phyloP scores from a whole-genome alignment of 2,888 invertebrate species.

The Eilema depressum region DNA sequence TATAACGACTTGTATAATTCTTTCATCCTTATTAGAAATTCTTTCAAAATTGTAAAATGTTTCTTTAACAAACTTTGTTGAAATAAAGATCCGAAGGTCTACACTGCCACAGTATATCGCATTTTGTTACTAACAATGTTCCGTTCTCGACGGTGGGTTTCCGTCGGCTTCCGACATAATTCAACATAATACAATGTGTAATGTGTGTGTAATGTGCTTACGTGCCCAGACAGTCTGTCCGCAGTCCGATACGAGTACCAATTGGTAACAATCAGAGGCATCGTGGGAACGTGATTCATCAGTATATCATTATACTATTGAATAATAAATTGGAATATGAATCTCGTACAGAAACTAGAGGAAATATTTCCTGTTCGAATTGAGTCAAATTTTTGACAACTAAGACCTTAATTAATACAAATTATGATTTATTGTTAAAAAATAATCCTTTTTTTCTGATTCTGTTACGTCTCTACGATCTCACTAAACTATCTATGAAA shows the following conservation, averaged over 20 bases:
- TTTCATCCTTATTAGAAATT: conserved; percentile 41
- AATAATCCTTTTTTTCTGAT: too few relatives aligned
- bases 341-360: background rate
- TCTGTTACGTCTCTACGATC: too few relatives aligned
- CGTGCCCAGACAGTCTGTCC: conserved; percentile 47
- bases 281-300: conserved; percentile 38
- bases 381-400: background rate
- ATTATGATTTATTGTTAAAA: too few relatives aligned
- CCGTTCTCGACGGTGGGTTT: conserved; percentile 14
- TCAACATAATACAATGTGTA: conserved; percentile 43
- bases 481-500: too few relatives aligned
- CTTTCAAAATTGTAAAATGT: conserved; percentile 42
- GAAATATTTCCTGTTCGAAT: background rate
- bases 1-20: conserved; percentile 43
- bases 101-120: conserved; percentile 32
- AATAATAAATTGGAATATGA: background rate
- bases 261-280: conserved; percentile 19
- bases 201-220: conserved; percentile 43
- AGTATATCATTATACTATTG: conserved; percentile 18
- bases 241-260: conserved; percentile 11
- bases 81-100: conserved; percentile 28
- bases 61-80: conserved; percentile 40
- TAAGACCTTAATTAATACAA: too few relatives aligned
- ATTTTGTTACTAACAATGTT: conserved; percentile 42
- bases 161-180: conserved; percentile 31